Percentiles rank a stretch among this genome's conserved stretches.
phyloP scores from a whole-genome alignment of 2,888 invertebrate genomes.

The Tipula helvola region DNA sequence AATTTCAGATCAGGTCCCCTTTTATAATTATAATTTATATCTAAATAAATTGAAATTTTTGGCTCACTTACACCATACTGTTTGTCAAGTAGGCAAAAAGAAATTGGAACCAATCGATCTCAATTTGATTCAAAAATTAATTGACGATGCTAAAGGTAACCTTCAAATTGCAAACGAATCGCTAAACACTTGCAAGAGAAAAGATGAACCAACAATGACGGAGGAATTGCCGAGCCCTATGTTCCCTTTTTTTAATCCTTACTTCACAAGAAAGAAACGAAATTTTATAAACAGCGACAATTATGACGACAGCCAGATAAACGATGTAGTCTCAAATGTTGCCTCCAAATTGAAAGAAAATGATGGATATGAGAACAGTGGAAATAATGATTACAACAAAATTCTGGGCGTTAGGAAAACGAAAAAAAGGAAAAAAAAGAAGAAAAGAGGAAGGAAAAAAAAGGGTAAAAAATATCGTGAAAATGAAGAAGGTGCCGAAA shows the following conservation, averaged over 20 bases:
- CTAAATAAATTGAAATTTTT: constrained; percentile 15
- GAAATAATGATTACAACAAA: background rate
- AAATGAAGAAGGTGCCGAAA: constrained; percentile 12
- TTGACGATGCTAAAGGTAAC: constrained; percentile 16
- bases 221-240: background rate
- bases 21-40: background rate
- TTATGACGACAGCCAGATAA: background rate
- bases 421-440: background rate
- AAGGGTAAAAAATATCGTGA: constrained; percentile 12
- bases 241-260: background rate
- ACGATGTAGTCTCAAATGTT: background rate
- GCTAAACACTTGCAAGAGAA: background rate
- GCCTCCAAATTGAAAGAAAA: background rate
- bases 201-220: background rate
- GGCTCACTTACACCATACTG: constrained; percentile 21
- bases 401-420: background rate
- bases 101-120: constrained; percentile 17
- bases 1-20: background rate
- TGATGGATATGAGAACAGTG: background rate
- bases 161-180: background rate
- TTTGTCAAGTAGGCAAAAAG: constrained; percentile 18
- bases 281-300: background rate
- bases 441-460: constrained; percentile 8
- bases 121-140: constrained; percentile 16
- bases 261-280: background rate